Conservation (phyloP, 2,888 invertebrate genomes). For the Pyrrhopygopsis socrates region DNA sequence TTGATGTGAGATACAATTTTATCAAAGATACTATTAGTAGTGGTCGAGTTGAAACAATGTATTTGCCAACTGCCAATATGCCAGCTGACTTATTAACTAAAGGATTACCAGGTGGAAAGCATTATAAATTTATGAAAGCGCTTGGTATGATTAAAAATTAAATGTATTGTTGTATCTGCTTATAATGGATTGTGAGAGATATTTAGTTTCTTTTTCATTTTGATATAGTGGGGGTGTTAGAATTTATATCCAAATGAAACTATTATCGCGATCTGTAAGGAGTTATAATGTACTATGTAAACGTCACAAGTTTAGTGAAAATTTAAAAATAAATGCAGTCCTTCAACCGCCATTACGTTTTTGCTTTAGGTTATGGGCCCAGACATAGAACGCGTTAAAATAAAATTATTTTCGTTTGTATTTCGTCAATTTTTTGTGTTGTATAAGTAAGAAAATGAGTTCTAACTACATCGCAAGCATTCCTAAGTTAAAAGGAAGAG, state of each 20-base stretch:
- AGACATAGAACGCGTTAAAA: too few species aligned
- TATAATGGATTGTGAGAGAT: neutral
- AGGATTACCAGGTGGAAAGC: neutral
- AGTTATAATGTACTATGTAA: too few species aligned
- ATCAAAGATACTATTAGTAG: neutral
- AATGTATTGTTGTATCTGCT: neutral
- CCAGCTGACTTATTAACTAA: neutral
- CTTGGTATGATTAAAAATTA: neutral
- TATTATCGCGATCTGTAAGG: too few species aligned
- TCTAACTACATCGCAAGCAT: constrained; percentile 56
- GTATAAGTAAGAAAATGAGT: constrained; percentile 35
- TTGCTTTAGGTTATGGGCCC: too few species aligned
- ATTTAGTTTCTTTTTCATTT: neutral
- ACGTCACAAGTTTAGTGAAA: too few species aligned
- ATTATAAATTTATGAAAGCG: neutral
- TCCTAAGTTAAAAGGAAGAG: constrained; percentile 70
- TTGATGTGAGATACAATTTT: neutral
- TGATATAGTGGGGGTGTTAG: neutral
- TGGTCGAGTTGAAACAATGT: neutral
- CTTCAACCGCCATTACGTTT: neutral
- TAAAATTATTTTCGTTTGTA: too few species aligned
- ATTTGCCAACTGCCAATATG: neutral
- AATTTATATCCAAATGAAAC: neutral
- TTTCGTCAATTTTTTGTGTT: neutral
- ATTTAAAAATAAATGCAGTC: neutral